Base-by-base conservation (phyloP, 2,888 invertebrate species). In the Falcaria lacertinaria region DNA sequence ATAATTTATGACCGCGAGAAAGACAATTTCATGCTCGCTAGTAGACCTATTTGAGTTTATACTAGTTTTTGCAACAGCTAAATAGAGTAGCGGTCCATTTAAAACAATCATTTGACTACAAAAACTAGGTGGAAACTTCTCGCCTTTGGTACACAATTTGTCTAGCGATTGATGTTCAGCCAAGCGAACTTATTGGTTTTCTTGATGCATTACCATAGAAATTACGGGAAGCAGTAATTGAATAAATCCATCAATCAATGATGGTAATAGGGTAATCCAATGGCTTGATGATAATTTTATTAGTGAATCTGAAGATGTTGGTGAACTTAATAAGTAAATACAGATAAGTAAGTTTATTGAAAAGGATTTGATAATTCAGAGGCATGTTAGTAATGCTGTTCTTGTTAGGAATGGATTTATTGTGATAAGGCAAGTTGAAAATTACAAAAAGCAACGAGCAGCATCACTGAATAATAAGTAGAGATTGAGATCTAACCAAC, bases 401-500 rank as follows among this genome's bases (percentile, higher is more conserved):
- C 32, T 43, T 13, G 22, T 33, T 17, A 42, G 35, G 38, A 37
- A 42, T 44, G 48, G 64, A 66, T 53, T 66, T 63, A 70, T 60
- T 53, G 56, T 54, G 52, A 59, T 56, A 60, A 66, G 60, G 60
- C 49, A 49, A 69, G 57, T 45, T 63, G 54, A 64, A 65, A 65
- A 60, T 69, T 64, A 69, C 69, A 71, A 73, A 74, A 74, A 70
- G 64, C 58, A 54, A 58, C 61, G 52, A 57, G 60, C 69, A 61
- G 57, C 72, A 70, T 70, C 72, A 70, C 70, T 74, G 80, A 81
- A 84, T 83, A 81, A 80, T 72, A 82, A 80, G 61, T 59, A 66
- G 60, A 78, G 85, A 86, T 86, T 77, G 77, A 82, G 76, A 86
- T 86, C 85, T 81, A 77, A 79, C 80, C 64, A 65, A 55, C 64